These are phyloP conservation scores for Anhinga anhinga DNA, from an alignment of 2,113 vertebrate species.

Conservation along the genomic window DNA sequence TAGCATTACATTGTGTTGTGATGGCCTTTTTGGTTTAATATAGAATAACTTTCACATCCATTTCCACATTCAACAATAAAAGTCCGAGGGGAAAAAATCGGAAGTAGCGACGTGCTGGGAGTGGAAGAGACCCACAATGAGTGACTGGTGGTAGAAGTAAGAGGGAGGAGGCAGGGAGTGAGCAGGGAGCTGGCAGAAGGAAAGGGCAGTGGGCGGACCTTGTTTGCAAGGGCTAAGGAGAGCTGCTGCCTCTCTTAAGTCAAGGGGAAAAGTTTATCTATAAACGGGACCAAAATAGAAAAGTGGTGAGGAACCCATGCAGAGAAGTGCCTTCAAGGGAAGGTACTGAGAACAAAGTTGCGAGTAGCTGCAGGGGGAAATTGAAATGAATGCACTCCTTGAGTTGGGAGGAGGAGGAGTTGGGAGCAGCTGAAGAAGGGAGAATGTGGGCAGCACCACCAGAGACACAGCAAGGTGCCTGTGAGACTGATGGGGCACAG, in stretches of 20 bases:
- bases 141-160: background rate
- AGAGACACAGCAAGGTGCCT: background rate
- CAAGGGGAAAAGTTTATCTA: background rate
- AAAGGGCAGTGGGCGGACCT: background rate
- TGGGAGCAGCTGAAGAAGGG: background rate
- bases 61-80: background rate
- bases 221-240: background rate
- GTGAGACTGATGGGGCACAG: background rate
- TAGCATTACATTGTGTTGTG: background rate
- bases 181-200: background rate
- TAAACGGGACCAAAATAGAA: background rate
- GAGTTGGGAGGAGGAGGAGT: background rate
- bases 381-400: background rate
- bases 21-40: background rate
- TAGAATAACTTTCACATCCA: background rate
- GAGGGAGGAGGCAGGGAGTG: background rate
- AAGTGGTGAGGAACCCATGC: background rate
- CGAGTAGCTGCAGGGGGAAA: accelerated
- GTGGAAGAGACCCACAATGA: background rate
- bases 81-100: background rate
- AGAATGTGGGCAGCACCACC: background rate
- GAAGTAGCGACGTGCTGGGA: background rate
- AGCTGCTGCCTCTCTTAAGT: background rate
- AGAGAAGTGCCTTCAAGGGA: background rate
- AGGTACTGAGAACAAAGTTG: background rate